A percentile compares a stretch with the other conserved stretches of the same genome.
Conservation (phyloP, 2,113 vertebrate species). For the Cettia cetti region DNA sequence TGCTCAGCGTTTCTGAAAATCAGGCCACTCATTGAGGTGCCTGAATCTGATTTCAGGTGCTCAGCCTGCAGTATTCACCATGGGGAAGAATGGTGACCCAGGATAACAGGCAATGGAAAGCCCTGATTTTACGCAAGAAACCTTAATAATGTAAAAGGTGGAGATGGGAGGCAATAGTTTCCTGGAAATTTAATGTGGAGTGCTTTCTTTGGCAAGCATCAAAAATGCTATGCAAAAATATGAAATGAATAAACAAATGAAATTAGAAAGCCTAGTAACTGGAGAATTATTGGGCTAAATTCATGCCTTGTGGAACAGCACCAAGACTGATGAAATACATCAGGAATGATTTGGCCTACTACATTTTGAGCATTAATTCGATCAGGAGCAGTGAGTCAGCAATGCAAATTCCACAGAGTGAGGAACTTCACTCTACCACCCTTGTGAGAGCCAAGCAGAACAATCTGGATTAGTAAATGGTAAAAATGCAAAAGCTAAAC, state of each 20-base stretch:
- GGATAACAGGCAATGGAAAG: not conserved
- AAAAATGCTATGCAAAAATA: slow-evolving; percentile 10
- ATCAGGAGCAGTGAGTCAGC: not conserved
- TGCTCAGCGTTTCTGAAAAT: slow-evolving; percentile 30
- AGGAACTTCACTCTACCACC: not conserved
- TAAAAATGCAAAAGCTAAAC: not conserved
- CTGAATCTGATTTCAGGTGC: slow-evolving; percentile 40
- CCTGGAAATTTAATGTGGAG: not conserved
- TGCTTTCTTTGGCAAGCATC: not conserved
- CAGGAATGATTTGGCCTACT: not conserved
- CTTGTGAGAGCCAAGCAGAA: not conserved
- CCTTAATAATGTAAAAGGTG: not conserved
- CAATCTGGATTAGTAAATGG: not conserved
- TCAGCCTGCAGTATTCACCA: not conserved
- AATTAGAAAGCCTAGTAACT: slow-evolving; percentile 10
- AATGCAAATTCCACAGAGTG: not conserved
- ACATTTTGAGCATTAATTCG: not conserved
- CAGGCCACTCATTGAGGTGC: slow-evolving; percentile 24
- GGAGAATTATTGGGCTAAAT: not conserved
- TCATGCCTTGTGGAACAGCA: not conserved
- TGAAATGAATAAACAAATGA: slow-evolving; percentile 20
- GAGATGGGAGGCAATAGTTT: not conserved
- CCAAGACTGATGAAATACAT: not conserved
- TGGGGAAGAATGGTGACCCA: not conserved
- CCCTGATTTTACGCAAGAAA: slow-evolving; percentile 1